Conservation (phyloP, 1,140 invertebrate genomes). For the Conus betulinus region DNA sequence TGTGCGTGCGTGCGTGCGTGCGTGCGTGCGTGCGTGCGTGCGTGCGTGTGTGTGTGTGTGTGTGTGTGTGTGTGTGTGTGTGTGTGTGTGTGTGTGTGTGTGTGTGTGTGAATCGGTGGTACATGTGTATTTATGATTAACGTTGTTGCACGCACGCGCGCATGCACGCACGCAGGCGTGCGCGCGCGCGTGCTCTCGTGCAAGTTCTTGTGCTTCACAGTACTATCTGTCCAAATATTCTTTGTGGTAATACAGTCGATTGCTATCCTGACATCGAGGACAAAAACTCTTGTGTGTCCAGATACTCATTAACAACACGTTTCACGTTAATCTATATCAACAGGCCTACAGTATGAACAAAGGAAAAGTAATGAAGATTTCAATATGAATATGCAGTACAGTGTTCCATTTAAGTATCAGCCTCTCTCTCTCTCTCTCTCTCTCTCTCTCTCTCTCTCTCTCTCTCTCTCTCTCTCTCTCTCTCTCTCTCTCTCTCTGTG, state of each 20-base stretch:
- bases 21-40: too few relatives aligned
- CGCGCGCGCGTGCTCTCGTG: too few relatives aligned
- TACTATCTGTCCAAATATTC: background rate
- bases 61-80: too few relatives aligned
- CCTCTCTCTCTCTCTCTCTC: too few relatives aligned
- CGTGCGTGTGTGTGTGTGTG: too few relatives aligned
- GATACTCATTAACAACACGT: background rate
- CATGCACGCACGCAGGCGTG: background rate
- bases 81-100: too few relatives aligned
- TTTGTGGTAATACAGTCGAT: background rate
- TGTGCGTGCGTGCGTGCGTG: too few relatives aligned
- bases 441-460: too few relatives aligned
- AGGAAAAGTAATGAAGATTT: background rate
- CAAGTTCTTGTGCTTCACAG: background rate
- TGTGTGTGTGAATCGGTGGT: background rate
- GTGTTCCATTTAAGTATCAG: too few relatives aligned
- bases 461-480: too few relatives aligned
- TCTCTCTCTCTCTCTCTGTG: too few relatives aligned
- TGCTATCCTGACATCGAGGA: background rate
- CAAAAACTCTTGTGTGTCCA: background rate
- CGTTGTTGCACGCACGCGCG: background rate
- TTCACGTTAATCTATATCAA: background rate
- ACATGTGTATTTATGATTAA: background rate
- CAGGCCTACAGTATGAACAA: background rate
- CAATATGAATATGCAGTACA: too few relatives aligned